Evolutionary conservation across 2,113 vertebrate genomes (phyloP).

Genomic region (Morone chrysops): DNA sequence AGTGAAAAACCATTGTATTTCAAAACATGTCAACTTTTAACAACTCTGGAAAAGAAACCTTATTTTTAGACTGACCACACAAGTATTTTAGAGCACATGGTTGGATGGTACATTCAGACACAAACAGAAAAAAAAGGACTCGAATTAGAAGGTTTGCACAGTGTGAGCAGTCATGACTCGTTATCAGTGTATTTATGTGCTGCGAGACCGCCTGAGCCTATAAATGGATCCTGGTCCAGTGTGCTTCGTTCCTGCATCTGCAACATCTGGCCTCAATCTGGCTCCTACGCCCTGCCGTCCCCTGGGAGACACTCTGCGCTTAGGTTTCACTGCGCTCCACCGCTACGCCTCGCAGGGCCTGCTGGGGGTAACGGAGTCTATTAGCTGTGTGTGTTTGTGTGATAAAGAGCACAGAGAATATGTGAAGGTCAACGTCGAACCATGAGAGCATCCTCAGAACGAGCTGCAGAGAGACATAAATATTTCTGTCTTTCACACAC

Average conservation of each 20-base stretch:
- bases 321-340: constrained; percentile 66
- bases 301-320: constrained; percentile 62
- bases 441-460: constrained; percentile 15
- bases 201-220: constrained; percentile 32
- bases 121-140: neutral
- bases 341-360: constrained; percentile 49
- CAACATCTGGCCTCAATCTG: constrained; percentile 85
- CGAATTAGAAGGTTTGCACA: neutral
- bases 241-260: constrained; percentile 59
- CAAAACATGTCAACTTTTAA: too few species aligned
- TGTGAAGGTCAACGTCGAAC: neutral
- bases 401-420: constrained; percentile 9
- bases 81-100: neutral
- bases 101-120: too few species aligned
- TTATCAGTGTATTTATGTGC: constrained; percentile 37
- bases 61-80: neutral
- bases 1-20: neutral
- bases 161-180: neutral
- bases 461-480: neutral
- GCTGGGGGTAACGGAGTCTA: constrained; percentile 61
- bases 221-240: constrained; percentile 62
- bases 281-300: constrained; percentile 52
- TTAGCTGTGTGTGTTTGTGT: constrained; percentile 18
- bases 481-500: neutral
- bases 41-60: too few species aligned